These are phyloP conservation scores for Conops quadrifasciatus DNA, from an alignment of 2,888 invertebrate genomes.

Conservation along the genomic window DNA sequence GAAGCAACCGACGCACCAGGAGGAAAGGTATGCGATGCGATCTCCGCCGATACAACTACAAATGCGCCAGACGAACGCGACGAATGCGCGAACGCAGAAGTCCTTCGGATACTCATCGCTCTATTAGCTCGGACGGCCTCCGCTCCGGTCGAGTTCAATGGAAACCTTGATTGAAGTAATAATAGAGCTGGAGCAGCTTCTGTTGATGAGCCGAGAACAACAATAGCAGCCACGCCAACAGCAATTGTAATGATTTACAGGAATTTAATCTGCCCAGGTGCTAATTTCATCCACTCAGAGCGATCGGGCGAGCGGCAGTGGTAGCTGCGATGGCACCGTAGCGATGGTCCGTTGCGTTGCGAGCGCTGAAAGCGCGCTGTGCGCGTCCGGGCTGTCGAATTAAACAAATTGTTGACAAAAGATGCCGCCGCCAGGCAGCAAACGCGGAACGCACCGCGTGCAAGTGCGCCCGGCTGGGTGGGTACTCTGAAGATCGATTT, in stretches of 20 bases:
- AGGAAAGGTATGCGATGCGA: background rate
- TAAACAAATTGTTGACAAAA: conserved; percentile 36
- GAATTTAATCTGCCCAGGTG: conserved; percentile 44
- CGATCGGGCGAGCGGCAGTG: background rate
- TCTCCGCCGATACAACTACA: conserved; percentile 8
- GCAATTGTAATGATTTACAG: conserved; percentile 40
- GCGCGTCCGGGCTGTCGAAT: conserved; percentile 35
- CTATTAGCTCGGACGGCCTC: conserved; percentile 29
- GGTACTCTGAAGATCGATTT: conserved; percentile 35
- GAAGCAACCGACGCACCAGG: conserved; percentile 25
- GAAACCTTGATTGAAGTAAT: conserved; percentile 15
- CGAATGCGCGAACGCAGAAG: conserved; percentile 22
- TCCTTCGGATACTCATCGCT: conserved; percentile 30
- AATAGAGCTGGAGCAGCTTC: conserved; percentile 24
- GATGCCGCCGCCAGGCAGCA: conserved; percentile 1
- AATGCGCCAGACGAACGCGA: background rate
- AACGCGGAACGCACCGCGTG: background rate
- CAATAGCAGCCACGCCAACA: conserved; percentile 41
- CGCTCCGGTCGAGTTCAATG: background rate
- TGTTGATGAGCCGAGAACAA: conserved; percentile 27
- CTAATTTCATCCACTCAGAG: conserved; percentile 40
- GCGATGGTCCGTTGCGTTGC: conserved; percentile 1
- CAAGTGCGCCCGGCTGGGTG: background rate
- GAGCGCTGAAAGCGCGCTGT: background rate
- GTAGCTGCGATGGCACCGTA: background rate